Evolutionary conservation across 2,888 invertebrate genomes (phyloP).

Genomic region (Metacarcinus magister): DNA sequence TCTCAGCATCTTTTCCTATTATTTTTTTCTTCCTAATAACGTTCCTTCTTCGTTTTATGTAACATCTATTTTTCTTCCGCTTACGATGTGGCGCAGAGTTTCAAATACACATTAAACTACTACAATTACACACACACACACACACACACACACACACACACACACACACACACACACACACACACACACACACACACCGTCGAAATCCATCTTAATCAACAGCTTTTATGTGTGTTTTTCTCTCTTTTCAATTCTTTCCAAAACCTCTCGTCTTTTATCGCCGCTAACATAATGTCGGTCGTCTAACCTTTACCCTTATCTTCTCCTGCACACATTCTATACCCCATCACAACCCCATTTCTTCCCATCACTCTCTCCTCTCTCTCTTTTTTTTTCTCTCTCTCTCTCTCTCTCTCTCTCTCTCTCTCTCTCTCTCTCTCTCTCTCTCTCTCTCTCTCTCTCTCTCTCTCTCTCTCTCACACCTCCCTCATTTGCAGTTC

Average conservation of each 20-base stretch:
- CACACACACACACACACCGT: neutral
- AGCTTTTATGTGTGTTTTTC: neutral
- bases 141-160: slow-evolving; percentile 39
- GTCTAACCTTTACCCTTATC: neutral
- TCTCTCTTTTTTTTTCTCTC: neutral
- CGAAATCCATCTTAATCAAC: neutral
- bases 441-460: slow-evolving; percentile 35
- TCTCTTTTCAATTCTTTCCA: neutral
- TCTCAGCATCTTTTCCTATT: slow-evolving; percentile 3
- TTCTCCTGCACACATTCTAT: neutral
- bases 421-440: slow-evolving; percentile 26
- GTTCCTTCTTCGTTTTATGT: neutral
- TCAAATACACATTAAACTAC: neutral
- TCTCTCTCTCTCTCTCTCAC: neutral
- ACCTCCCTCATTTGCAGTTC: neutral
- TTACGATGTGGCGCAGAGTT: neutral
- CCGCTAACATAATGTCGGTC: neutral
- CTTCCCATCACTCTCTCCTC: neutral
- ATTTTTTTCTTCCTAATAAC: neutral
- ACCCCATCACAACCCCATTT: neutral
- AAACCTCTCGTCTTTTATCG: neutral
- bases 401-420: slow-evolving; percentile 38
- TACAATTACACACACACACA: slow-evolving; percentile 23
- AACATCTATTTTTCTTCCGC: neutral
- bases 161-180: neutral